Conservation (phyloP, 2,888 invertebrate species). For the Brachylomia viminalis region DNA sequence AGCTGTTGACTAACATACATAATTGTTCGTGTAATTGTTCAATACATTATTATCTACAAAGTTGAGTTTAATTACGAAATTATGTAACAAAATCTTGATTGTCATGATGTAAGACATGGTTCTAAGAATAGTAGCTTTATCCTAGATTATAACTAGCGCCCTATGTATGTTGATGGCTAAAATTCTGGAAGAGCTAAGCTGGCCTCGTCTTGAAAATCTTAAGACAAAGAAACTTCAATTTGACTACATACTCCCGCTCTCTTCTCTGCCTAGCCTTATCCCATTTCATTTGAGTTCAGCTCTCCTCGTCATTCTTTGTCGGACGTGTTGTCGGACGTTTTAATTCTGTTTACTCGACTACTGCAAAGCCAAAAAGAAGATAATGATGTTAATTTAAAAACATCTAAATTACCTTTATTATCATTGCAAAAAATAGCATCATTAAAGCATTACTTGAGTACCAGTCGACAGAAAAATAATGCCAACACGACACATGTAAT, state of each 20-base stretch:
- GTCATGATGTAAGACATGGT: neutral
- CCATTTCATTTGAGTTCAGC: neutral
- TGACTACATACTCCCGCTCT: neutral
- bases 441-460: neutral
- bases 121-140: neutral
- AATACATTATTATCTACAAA: neutral
- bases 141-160: neutral
- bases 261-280: neutral
- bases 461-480: slow-evolving; percentile 16
- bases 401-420: neutral
- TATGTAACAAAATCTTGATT: neutral
- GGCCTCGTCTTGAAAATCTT: neutral
- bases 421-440: neutral
- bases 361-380: too few relatives aligned
- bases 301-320: neutral
- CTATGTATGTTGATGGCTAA: neutral
- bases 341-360: neutral
- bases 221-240: neutral
- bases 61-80: slow-evolving; percentile 25
- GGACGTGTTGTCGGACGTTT: too few relatives aligned
- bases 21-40: slow-evolving; percentile 24
- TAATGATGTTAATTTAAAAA: too few relatives aligned
- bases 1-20: neutral
- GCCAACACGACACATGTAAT: slow-evolving; percentile 17
- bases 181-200: neutral